Base-by-base conservation (phyloP, 30 jellyfish, hydroid and myxozoan species). In the Hydractinia echinata region DNA sequence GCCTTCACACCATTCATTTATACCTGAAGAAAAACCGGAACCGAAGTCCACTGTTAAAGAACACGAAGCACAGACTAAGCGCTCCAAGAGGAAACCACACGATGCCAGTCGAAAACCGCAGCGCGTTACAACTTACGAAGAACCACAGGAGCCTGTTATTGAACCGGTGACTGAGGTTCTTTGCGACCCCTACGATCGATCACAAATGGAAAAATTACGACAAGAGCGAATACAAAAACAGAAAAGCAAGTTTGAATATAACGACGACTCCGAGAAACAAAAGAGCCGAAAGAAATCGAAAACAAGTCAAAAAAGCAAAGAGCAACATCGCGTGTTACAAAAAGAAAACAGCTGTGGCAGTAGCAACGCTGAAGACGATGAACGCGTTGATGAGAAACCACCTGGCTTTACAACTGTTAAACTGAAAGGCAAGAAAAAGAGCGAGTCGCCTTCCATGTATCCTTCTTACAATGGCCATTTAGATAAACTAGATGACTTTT, bases 401-500 rank as follows among this genome's bases (percentile, higher is more conserved):
- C 20, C 11, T 58, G 86, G 68, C 15, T 83, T 83, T 60, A 83
- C 81, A 44, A 74, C 79, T 5, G 91, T 77, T 52, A 83, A 83
- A 76, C 20, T 15, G 48, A 73, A 74, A 7, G 8, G 51, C 44
- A 61, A 69, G 19, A 83, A 83, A 77, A 53, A 90, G 19, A 39
- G 16, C 6, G 91, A 83, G 48, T 9, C 85, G 21, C 86, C 85
- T 6, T 14, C 85, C 19, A 72, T 44, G 60, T 50, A 53, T 48
- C 48, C 81, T 4, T 48, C 90, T 53, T 21, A 50, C 53, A 84
- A 52, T 6, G 55, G 81, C 16, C 73, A 95, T 11, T 49, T 92
- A 73, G 99, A 94, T 58, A 83, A 85, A 55, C 92, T 94, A 7
- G 99, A 94, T 79, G 99, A 94, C 16, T 88, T 94, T 18, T 85